Percentiles rank a stretch among this genome's conserved stretches.
Evolutionary conservation across 2,113 vertebrate genomes (phyloP).

Genomic region (Isurus oxyrinchus): DNA sequence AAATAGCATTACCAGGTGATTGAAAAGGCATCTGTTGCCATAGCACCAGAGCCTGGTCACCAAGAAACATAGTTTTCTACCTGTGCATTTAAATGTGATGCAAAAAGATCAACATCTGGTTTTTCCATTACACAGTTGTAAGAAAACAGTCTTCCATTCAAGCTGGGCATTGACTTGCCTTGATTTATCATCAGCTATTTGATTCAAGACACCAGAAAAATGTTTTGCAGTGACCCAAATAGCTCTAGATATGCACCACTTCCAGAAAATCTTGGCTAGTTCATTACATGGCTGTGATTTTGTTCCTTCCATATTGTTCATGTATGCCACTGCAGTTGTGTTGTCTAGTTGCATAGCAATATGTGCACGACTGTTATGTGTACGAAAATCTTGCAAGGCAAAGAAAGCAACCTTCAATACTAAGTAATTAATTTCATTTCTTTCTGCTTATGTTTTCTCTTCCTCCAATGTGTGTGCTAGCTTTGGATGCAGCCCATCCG

Average conservation of each 20-base stretch:
- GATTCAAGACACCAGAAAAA: neutral
- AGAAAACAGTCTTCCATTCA: neutral
- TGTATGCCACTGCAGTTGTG: neutral
- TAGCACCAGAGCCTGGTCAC: neutral
- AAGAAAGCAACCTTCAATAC: too few species aligned
- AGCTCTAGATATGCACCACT: too few species aligned
- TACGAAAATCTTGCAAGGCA: neutral
- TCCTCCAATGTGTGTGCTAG: neutral
- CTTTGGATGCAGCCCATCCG: neutral
- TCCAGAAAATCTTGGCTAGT: neutral
- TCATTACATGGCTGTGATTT: neutral
- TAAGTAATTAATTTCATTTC: neutral
- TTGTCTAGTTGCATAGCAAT: neutral
- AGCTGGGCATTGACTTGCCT: neutral
- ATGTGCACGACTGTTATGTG: neutral
- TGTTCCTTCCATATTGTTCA: neutral
- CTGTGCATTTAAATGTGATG: neutral
- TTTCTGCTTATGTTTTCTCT: neutral
- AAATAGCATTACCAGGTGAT: neutral
- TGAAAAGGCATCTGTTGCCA: neutral
- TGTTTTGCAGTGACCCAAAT: too few species aligned
- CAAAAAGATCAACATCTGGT: neutral
- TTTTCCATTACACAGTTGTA: neutral
- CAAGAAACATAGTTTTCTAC: neutral
- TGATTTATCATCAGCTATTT: neutral